Base-by-base conservation (phyloP, 2,888 invertebrate genomes). In the Phania funesta region DNA sequence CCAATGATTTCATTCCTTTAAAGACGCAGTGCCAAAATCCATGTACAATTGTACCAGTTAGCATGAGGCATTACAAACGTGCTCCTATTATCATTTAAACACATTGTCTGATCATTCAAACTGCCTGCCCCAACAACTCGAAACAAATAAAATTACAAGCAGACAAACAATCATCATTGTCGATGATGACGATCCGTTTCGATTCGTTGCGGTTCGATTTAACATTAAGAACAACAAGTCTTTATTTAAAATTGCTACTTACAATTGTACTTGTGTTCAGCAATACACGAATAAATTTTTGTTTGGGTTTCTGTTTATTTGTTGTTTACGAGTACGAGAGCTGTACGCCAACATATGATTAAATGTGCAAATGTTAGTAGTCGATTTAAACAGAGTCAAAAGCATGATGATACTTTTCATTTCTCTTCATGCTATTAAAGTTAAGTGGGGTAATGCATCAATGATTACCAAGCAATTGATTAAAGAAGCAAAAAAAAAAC, bases 331-430 rank as follows among this genome's bases (percentile, higher is more conserved):
- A 54, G 20, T 56, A n/a, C n/a, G n/a, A 29, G 7, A 29, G 4
- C 29, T 68, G 67, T 71, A 56, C 64, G 46, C 70, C 78, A 78
- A 78, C 78, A 65, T 78, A 50, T 78, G 65, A 78, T 78, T 78
- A 78, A 50, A 78, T 71, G 48, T 68, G 44, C 64, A 68, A 75
- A 68, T 60, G 67, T 60, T 44, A 16, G 35, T 38, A 65, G 20
- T 48, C 65, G 48, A 56, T 38, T 75, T 46, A n/a, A 58, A 5
- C 11, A 20, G 44, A 56, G 16, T 50, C 48, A 50, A 44, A 35
- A 44, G 24, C 73, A 73, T 62, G 29, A 74, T 50, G 2, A 1
- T 54, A 9, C n/a, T 46, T 52, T 13, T 44, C n/a, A 13, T 9
- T 41, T 46, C 20, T 38, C 18, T 35, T 16, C 60, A 41, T 29